Base-by-base conservation (phyloP, 1,140 invertebrate genomes). In the Lepidurus packardi region DNA sequence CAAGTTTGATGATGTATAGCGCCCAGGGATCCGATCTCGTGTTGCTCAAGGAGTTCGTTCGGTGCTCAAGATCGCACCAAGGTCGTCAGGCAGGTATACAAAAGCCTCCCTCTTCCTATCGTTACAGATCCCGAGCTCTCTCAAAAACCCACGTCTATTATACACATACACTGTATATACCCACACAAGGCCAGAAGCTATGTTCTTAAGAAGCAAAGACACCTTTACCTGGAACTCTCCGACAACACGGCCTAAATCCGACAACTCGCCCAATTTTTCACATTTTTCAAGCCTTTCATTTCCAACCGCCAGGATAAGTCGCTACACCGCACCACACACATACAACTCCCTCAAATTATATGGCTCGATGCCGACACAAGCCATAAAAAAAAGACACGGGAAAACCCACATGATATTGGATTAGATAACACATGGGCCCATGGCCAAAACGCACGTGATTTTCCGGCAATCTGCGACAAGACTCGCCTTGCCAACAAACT, bases 361-460 rank as follows among this genome's bases (percentile, higher is more conserved):
- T 65, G 53, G 53, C 53, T 65, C 53, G 21, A 65, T 65, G 53
- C 53, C 53, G 53, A 65, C 53, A 65, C 21, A 13, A 21, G 53
- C 53, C 53, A n/a, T 65, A 65, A 65, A 65, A 65, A 65, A 21
- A 21, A 21, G 53, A 65, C 53, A 65, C 16, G 53, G 53, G 21
- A 65, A 65, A 65, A 65, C 53, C 53, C 53, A 65, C 53, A 21
- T n/a, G 53, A 65, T 65, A 65, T 65, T 65, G 53, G 53, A 65
- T 65, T 65, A 65, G 53, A 65, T 65, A 65, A 65, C n/a, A 65
- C 53, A 65, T 65, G 53, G 53, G 53, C 53, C 21, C 53, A 16
- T 7, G 21, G 53, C 53, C 53, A 65, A 65, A 65, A 65, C 53
- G 53, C 13, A 65, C 53, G 9, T 16, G 53, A 65, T 65, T 65